Evolutionary conservation across 2,888 invertebrate species (phyloP).

Genomic region (Oasisia sp.): DNA sequence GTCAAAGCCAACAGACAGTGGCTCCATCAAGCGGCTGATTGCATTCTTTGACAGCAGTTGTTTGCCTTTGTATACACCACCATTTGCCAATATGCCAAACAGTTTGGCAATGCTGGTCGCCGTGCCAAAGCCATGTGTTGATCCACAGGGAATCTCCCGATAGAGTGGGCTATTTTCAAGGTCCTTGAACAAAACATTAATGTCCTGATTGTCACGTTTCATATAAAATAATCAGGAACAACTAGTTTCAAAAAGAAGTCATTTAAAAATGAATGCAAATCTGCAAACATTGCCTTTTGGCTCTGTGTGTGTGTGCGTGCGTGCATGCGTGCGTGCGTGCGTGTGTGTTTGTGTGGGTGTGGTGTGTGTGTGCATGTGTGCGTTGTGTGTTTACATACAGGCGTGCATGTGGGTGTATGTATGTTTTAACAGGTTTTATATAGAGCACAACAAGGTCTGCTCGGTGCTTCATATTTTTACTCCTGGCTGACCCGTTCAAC

Average conservation of each 20-base stretch:
- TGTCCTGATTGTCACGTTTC: not conserved
- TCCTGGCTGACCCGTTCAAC: too few species aligned
- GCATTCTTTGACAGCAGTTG: constrained; percentile 28
- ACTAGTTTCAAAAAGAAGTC: not conserved
- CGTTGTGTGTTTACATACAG: too few species aligned
- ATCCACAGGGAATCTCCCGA: constrained; percentile 52
- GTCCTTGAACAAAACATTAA: constrained; percentile 19
- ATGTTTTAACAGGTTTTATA: too few species aligned
- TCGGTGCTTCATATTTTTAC: too few species aligned
- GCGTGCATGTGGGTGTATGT: too few species aligned
- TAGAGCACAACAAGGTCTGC: too few species aligned
- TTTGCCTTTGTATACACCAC: constrained; percentile 33
- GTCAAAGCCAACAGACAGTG: constrained; percentile 34
- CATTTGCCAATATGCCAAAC: constrained; percentile 56
- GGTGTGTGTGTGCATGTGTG: too few species aligned
- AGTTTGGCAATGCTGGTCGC: constrained; percentile 57
- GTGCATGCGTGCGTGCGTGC: too few species aligned
- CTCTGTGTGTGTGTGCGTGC: too few species aligned
- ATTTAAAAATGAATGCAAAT: too few species aligned
- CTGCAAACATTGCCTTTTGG: too few species aligned
- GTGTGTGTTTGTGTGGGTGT: too few species aligned
- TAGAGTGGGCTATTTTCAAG: constrained; percentile 51
- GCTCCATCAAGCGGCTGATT: constrained; percentile 27
- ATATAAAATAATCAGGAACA: not conserved
- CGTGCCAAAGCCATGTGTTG: constrained; percentile 55